phyloP scores from a whole-genome alignment of 1,140 invertebrate species.

The Plectus sambesii region DNA sequence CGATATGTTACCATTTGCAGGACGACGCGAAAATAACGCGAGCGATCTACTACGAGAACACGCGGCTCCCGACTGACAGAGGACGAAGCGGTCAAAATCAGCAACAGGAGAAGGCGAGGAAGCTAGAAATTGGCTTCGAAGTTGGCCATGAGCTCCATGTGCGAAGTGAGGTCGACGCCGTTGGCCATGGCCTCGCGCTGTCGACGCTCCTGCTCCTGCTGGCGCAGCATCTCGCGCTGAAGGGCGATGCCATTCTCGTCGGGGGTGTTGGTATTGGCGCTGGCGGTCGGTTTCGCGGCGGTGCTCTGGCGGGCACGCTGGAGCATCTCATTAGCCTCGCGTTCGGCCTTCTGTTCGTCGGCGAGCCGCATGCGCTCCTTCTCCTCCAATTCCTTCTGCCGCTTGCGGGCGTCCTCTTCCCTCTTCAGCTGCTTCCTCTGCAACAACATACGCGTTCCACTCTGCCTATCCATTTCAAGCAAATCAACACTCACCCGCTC shows the following conservation, averaged over 20 bases:
- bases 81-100: too few relatives aligned
- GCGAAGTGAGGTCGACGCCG: constrained; percentile 21
- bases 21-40: too few relatives aligned
- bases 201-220: constrained; percentile 15
- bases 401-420: constrained; percentile 10
- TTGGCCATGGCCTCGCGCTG: constrained; percentile 21
- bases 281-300: too few relatives aligned
- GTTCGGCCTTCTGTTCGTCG: too few relatives aligned
- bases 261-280: too few relatives aligned
- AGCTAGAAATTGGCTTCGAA: constrained; percentile 23
- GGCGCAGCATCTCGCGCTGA: too few relatives aligned
- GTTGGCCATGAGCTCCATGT: constrained; percentile 29
- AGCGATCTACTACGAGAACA: too few relatives aligned
- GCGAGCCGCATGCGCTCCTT: constrained; percentile 2
- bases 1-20: too few relatives aligned
- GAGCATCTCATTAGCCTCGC: neutral
- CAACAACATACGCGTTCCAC: neutral
- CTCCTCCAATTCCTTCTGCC: neutral
- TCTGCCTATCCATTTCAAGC: neutral
- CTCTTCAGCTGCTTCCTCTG: constrained; percentile 18
- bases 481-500: constrained; percentile 56
- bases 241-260: too few relatives aligned
- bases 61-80: too few relatives aligned
- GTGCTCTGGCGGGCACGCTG: neutral
- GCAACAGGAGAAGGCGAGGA: too few relatives aligned